Evolutionary conservation across 1,140 invertebrate species (phyloP).

Genomic region (Drosophila sp.): DNA sequence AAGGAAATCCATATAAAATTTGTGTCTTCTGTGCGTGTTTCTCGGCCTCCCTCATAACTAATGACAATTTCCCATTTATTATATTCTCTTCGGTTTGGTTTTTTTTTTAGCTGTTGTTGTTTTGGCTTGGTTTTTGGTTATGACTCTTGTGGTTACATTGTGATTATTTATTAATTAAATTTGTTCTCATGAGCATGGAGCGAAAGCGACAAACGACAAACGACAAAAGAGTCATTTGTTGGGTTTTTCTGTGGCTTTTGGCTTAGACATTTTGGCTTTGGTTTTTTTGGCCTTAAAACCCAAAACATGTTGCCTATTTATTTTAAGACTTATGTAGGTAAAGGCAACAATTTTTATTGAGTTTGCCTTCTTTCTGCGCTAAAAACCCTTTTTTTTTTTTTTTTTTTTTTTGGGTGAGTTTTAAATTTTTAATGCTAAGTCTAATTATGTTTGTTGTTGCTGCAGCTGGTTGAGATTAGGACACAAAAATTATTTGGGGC

Average conservation of each 20-base stretch:
- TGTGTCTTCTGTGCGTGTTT: conserved; percentile 30
- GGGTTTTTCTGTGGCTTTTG: conserved; percentile 18
- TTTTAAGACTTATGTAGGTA: conserved; percentile 17
- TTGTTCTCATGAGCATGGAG: conserved; percentile 60
- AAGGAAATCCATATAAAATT: conserved; percentile 26
- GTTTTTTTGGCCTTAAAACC: conserved; percentile 18
- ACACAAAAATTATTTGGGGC: background rate
- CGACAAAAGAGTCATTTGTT: conserved; percentile 38
- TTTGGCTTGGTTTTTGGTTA: conserved; percentile 40
- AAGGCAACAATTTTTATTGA: conserved; percentile 10
- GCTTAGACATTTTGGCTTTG: conserved; percentile 35
- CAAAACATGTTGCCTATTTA: conserved; percentile 18
- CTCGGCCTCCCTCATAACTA: conserved; percentile 51
- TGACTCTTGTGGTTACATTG: conserved; percentile 74
- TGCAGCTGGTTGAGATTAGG: conserved; percentile 1
- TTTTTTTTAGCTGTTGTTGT: conserved; percentile 71
- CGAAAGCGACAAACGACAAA: conserved; percentile 9
- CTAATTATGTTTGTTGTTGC: conserved; percentile 54
- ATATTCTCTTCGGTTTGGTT: conserved; percentile 29
- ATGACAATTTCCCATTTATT: conserved; percentile 71
- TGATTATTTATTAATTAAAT: conserved; percentile 82
- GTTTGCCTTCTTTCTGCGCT: background rate
- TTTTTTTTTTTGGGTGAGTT: conserved; percentile 10
- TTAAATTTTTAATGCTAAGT: conserved; percentile 56
- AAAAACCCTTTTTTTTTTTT: background rate